phyloP scores from a whole-genome alignment of 2,113 vertebrate genomes.

The Illadopsis cleaveri region DNA sequence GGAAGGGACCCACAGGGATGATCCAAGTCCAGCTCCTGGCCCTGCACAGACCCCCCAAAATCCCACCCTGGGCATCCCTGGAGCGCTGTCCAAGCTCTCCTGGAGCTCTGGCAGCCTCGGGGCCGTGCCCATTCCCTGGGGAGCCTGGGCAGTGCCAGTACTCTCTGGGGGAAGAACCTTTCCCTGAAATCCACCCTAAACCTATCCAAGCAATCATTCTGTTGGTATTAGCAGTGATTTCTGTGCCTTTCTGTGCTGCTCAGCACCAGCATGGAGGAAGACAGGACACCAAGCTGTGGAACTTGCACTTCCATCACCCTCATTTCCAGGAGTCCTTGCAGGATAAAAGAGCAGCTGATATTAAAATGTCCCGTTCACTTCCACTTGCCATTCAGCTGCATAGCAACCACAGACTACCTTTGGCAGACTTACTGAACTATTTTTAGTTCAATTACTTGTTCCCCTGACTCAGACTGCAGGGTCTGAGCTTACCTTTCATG shows the following conservation, averaged over 20 bases:
- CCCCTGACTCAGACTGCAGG: conserved; percentile 28
- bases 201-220: not conserved
- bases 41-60: not conserved
- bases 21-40: rapidly evolving
- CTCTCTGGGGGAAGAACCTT: not conserved
- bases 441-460: conserved; percentile 51
- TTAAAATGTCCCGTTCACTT: conserved; percentile 12
- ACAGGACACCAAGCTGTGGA: not conserved
- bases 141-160: not conserved
- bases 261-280: not conserved
- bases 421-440: conserved; percentile 23
- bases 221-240: not conserved
- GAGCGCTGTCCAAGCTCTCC: rapidly evolving
- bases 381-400: conserved; percentile 34
- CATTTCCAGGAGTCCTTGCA: not conserved
- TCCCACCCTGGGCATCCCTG: not conserved
- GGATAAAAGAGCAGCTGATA: not conserved
- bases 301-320: not conserved
- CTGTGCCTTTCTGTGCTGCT: not conserved
- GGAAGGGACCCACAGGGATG: not conserved
- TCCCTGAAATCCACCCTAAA: not conserved
- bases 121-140: not conserved
- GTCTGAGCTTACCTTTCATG: conserved; percentile 15
- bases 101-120: not conserved
- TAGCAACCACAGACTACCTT: conserved; percentile 28